Evolutionary conservation across 2,888 invertebrate genomes (phyloP), one percentile per base, ranked within the genome.

Genomic region (Hoplodrina ambigua): DNA sequence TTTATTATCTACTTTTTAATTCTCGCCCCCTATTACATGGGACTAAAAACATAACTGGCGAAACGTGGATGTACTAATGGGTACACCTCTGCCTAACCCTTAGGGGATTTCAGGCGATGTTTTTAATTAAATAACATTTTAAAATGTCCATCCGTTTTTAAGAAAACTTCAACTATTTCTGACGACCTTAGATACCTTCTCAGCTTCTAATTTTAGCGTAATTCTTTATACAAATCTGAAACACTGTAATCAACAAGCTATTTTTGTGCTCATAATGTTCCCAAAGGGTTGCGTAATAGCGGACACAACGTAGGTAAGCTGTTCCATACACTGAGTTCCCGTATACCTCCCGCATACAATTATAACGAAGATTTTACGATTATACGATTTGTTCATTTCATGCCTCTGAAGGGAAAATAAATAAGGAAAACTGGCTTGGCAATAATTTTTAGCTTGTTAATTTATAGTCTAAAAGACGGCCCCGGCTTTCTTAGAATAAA

Each of bases 391-490:
- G 65, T 75, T 75, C 71, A 73, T 75, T 68, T 69, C 30, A 72
- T 75, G 62, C 56, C 54, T 55, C 65, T 64, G 41, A 69, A 67
- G 17, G 59, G 33, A 81, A 82, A 84, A 82, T 81, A 82, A 78
- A 84, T 62, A 82, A 78, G 82, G 82, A 84, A 81, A 84, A 81
- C 78, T 65, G 72, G 67, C 63, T 71, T 25, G 54, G 84, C 69
- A 69, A 83, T 83, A 80, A 73, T 81, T 81, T 83, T 81, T 72
- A 69, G 81, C 81, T 78, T 84, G 72, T 81, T 83, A 84, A 84
- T 82, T 84, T 84, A 82, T 81, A 59, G 75, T 81, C 67, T 53
- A 65, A 63, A 69, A 78, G 67, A 71, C 37, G 61, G 65, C 70
- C 72, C 62, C 25, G 69, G 56, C 52, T 78, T 84, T 73, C 71